phyloP scores from a whole-genome alignment of 2,888 invertebrate species.

The Agriopis aurantiaria region DNA sequence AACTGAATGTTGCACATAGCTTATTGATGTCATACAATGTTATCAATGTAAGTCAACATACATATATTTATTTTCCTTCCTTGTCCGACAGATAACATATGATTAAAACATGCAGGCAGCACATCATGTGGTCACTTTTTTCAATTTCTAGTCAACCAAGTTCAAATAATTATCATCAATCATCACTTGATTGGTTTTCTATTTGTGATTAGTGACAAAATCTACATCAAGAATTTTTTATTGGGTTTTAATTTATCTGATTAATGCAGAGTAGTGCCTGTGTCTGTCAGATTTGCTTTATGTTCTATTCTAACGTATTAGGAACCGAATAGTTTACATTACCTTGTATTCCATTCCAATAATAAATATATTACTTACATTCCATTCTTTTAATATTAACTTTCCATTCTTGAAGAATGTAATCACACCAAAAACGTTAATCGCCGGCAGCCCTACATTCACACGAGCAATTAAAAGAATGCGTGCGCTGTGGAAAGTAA shows the following conservation, averaged over 20 bases:
- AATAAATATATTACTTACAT: neutral
- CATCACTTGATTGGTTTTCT: too few relatives aligned
- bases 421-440: slow-evolving; percentile 4
- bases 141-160: too few relatives aligned
- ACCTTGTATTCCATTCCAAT: neutral
- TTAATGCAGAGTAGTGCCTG: neutral
- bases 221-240: neutral
- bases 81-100: too few relatives aligned
- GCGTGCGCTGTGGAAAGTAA: slow-evolving; percentile 55
- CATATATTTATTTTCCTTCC: neutral
- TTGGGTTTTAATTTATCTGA: too few relatives aligned
- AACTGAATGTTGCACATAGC: neutral
- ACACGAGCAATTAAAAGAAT: slow-evolving; percentile 58
- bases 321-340: too few relatives aligned
- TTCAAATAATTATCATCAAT: too few relatives aligned
- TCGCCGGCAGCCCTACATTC: slow-evolving; percentile 48
- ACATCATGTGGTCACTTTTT: too few relatives aligned
- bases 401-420: slow-evolving; percentile 12
- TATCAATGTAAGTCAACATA: neutral
- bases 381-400: neutral
- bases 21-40: neutral
- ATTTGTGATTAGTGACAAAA: neutral
- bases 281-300: neutral
- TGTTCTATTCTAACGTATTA: too few relatives aligned
- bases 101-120: too few relatives aligned